Evolutionary conservation across 1,140 invertebrate genomes (phyloP).

Genomic region (Cotesia chilonis): DNA sequence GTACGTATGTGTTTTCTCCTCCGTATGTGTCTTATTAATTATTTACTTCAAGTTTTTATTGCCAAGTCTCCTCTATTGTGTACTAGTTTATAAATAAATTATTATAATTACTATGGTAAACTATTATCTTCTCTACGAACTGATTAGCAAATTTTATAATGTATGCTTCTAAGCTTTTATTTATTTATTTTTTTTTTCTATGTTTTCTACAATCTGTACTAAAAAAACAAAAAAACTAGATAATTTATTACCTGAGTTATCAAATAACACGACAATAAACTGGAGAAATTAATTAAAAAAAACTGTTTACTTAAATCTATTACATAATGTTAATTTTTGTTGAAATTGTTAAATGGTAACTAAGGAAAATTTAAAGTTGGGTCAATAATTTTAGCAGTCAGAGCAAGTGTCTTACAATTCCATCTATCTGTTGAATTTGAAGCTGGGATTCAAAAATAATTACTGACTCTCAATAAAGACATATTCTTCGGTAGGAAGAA

Average conservation of each 20-base stretch:
- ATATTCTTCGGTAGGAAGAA: background rate
- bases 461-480: too few relatives aligned
- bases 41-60: conserved; percentile 60
- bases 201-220: conserved; percentile 58
- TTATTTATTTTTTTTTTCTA: too few relatives aligned
- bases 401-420: background rate
- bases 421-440: background rate
- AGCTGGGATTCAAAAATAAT: too few relatives aligned
- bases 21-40: conserved; percentile 4
- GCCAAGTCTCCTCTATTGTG: conserved; percentile 50
- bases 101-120: too few relatives aligned
- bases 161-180: too few relatives aligned
- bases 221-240: conserved; percentile 62
- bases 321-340: conserved; percentile 31
- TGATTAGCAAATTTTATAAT: too few relatives aligned
- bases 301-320: conserved; percentile 4
- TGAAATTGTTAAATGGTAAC: conserved; percentile 1
- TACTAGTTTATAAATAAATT: too few relatives aligned
- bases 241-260: conserved; percentile 47
- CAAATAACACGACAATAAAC: conserved; percentile 49
- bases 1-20: background rate
- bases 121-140: too few relatives aligned
- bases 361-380: conserved; percentile 20
- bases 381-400: background rate
- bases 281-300: background rate